Evolutionary conservation across 2,888 invertebrate species (phyloP).

Genomic region (Caenorhabditis sp.): DNA sequence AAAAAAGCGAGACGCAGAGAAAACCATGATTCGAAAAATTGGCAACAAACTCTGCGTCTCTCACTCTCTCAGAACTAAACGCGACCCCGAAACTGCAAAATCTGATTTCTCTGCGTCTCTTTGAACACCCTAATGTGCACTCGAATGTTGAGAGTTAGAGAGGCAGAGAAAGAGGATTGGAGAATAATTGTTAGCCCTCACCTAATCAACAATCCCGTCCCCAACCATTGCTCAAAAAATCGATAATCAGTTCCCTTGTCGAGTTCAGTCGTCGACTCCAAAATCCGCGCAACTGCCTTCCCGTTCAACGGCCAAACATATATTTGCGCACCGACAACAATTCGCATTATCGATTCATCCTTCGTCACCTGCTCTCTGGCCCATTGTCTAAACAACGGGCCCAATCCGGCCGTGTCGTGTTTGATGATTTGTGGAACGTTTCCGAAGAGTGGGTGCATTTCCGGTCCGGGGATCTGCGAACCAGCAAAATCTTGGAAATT

Average conservation of each 20-base stretch:
- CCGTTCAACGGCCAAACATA: constrained; percentile 40
- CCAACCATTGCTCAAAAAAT: constrained; percentile 73
- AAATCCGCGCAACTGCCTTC: constrained; percentile 45
- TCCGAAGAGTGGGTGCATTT: constrained; percentile 23
- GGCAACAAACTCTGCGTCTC: too few relatives aligned
- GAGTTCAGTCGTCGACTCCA: constrained; percentile 67
- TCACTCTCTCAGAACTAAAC: too few relatives aligned
- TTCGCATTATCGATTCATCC: constrained; percentile 22
- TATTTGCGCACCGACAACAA: constrained; percentile 19
- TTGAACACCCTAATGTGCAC: too few relatives aligned
- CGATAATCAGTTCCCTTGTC: constrained; percentile 72
- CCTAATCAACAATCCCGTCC: constrained; percentile 72
- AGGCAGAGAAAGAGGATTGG: too few relatives aligned
- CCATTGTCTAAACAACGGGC: constrained; percentile 21
- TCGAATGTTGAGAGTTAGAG: too few relatives aligned
- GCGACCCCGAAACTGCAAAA: too few relatives aligned
- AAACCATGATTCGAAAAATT: too few relatives aligned
- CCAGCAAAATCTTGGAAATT: not conserved
- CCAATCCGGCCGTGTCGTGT: constrained; percentile 13
- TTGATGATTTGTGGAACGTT: constrained; percentile 19
- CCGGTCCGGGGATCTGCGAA: constrained; percentile 31
- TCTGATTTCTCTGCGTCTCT: too few relatives aligned
- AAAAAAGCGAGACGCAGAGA: too few relatives aligned
- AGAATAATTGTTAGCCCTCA: too few relatives aligned
- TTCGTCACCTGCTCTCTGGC: constrained; percentile 17